A percentile compares a stretch with the other conserved stretches of the same genome.
Conservation (phyloP, 2,888 invertebrate species). For the Luperina testacea region DNA sequence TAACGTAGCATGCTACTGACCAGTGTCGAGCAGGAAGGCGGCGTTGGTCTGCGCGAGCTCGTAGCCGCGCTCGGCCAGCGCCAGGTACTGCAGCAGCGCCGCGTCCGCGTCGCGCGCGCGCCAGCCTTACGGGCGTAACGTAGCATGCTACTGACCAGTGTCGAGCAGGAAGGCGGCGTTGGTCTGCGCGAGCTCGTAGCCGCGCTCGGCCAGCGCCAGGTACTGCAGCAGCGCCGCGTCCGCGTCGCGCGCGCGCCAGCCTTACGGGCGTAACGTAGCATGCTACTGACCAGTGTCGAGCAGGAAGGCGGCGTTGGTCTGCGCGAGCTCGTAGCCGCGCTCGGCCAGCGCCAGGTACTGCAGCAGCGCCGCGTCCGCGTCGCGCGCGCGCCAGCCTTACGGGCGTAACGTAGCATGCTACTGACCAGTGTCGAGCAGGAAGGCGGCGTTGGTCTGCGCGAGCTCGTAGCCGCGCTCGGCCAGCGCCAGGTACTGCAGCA, state of each 20-base stretch:
- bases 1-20: no score
- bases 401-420: no score
- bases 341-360: conserved; percentile 95
- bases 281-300: conserved; percentile 91
- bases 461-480: conserved; percentile 69
- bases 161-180: conserved; percentile 93
- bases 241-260: conserved; percentile 94
- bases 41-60: neutral
- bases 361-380: conserved; percentile 95
- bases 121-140: no score
- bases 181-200: neutral
- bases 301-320: conserved; percentile 89
- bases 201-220: conserved; percentile 91
- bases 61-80: conserved; percentile 89
- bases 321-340: neutral
- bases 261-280: no score
- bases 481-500: conserved; percentile 97
- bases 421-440: conserved; percentile 93
- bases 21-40: conserved; percentile 93
- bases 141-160: conserved; percentile 72
- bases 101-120: conserved; percentile 94
- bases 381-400: conserved; percentile 96
- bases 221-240: conserved; percentile 97
- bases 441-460: conserved; percentile 74
- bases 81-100: conserved; percentile 96